A percentile compares a stretch with the other conserved stretches of the same genome.
These are phyloP conservation scores for Sitta europaea DNA, from an alignment of 2,113 vertebrate species.

Conservation along the genomic window DNA sequence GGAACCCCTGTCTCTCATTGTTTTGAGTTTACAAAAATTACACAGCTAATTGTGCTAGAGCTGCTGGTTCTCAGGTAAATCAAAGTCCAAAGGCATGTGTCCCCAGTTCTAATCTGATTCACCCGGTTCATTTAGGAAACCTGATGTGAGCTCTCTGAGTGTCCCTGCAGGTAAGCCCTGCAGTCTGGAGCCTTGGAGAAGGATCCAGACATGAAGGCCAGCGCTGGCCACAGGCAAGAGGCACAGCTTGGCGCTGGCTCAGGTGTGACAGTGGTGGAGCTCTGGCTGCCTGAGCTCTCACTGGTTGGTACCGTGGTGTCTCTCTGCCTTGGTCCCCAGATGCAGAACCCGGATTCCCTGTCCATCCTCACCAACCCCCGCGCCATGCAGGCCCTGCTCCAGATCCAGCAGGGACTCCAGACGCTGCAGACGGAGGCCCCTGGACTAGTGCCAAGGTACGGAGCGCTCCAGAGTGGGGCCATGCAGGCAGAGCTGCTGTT, in stretches of 20 bases:
- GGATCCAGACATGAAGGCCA: neutral
- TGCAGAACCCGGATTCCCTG: constrained; percentile 98
- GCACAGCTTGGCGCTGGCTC: neutral
- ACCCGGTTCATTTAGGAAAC: neutral
- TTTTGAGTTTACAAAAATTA: neutral
- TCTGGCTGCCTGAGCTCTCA: neutral
- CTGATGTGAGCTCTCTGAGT: neutral
- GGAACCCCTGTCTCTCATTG: neutral
- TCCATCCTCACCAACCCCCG: constrained; percentile 95
- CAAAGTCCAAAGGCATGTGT: neutral
- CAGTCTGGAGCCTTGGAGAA: neutral
- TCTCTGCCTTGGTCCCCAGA: constrained; percentile 71
- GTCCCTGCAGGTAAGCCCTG: neutral
- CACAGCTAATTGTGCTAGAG: neutral
- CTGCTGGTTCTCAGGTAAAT: neutral
- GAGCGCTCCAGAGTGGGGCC: neutral
- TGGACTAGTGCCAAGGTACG: constrained; percentile 91
- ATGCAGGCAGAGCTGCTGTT: neutral
- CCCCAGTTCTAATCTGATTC: neutral
- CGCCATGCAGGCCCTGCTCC: constrained; percentile 96
- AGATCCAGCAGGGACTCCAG: constrained; percentile 98
- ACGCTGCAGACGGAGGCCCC: constrained; percentile 95
- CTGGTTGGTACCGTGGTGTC: neutral
- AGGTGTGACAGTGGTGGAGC: neutral
- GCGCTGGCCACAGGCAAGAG: neutral